Evolutionary conservation across 92 coral and sea anemone genomes (phyloP), one percentile per base, ranked within the genome.

Genomic region (Palythoa grandiflora): DNA sequence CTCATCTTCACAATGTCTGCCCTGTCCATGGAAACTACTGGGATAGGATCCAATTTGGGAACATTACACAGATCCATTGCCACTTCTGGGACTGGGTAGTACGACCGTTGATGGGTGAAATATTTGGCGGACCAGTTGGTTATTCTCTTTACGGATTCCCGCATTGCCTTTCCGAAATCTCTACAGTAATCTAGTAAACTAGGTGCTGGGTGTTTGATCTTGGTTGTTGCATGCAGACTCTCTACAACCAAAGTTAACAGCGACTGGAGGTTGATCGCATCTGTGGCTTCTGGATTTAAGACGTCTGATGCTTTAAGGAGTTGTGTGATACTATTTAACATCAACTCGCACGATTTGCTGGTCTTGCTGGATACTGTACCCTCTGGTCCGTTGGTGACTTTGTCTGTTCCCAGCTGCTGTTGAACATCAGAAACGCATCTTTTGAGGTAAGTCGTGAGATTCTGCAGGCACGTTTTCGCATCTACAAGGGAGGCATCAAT

Each of bases 51-150:
- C 75, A 71, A 40, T 71, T 71, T 71, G 48, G 75, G 75, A 40
- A 71, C 47, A 71, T 36, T 38, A 39, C 53, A 44, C n/a, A 72
- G 53, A 39, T 16, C 20, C 53, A 72, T 72, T 72, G 77, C 75
- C 50, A 37, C 75, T 40, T 39, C 73, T 57, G 87, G 87, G 50
- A 83, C 77, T 57, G 77, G 72, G 87, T 68, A 83, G 87, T 66
- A 83, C 65, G 87, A 83, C 87, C 78, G 55, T 38, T 63, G 77
- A 83, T 68, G 87, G 35, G 87, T 83, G 73, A 83, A 83, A 35
- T 83, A 83, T 59, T 83, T 60, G 36, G 87, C 87, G n/a, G 87
- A 51, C 87, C 87, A 83, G 72, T 59, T 63, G 73, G 78, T 83
- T 28, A 59, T 83, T 83, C 87, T 51, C 44, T 83, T 66, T 13